Percentiles rank a stretch among this genome's conserved stretches.
phyloP scores from a whole-genome alignment of 2,113 vertebrate genomes.

The Zosterops hypoxanthus region DNA sequence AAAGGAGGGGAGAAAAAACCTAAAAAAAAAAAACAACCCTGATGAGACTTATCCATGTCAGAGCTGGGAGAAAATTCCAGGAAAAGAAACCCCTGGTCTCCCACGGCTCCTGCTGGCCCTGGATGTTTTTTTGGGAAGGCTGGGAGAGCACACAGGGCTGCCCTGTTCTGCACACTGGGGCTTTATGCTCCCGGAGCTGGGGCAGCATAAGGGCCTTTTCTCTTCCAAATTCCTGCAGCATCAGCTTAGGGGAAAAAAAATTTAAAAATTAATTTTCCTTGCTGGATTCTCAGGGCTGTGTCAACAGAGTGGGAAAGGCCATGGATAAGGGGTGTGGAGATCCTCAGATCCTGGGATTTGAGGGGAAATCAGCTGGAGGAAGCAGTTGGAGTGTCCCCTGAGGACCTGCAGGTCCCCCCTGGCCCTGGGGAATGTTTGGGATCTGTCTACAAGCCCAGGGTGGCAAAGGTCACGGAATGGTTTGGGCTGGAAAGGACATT shows the following conservation, averaged over 20 bases:
- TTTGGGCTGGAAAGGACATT: neutral
- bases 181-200: neutral
- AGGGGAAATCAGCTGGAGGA: neutral
- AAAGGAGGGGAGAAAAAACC: neutral
- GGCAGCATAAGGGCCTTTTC: conserved; percentile 48
- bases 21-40: fast-evolving
- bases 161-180: conserved; percentile 50
- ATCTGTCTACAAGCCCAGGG: neutral
- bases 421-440: fast-evolving
- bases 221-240: neutral
- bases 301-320: neutral
- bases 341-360: neutral
- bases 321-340: neutral
- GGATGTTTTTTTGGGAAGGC: neutral
- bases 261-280: neutral
- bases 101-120: fast-evolving
- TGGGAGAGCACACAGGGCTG: neutral
- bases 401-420: neutral
- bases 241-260: conserved; percentile 7
- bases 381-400: fast-evolving
- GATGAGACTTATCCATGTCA: fast-evolving
- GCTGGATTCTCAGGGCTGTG: neutral
- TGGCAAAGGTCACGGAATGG: neutral
- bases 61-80: neutral
- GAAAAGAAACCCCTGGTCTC: neutral